Evolutionary conservation across 2,888 invertebrate species (phyloP).

Genomic region (Hylaea fasciaria): DNA sequence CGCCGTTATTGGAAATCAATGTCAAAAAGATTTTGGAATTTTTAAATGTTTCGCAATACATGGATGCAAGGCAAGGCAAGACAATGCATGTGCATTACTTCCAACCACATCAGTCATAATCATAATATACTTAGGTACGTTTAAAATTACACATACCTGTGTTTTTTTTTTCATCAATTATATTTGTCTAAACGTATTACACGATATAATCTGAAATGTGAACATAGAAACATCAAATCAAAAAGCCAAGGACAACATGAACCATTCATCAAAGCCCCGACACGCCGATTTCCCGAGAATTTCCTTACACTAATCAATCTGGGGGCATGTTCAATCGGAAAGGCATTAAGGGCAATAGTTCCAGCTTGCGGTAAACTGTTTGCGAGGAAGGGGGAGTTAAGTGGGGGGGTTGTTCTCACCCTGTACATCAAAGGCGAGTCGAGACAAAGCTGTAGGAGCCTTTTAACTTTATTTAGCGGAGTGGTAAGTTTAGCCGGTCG

Average conservation of each 20-base stretch:
- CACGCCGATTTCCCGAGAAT: slow-evolving; percentile 71
- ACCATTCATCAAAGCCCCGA: slow-evolving; percentile 61
- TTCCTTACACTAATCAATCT: slow-evolving; percentile 81
- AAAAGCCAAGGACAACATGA: slow-evolving; percentile 44
- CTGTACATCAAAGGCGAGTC: slow-evolving; percentile 81
- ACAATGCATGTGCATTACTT: too few relatives aligned
- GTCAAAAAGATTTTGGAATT: too few relatives aligned
- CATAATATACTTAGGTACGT: too few relatives aligned
- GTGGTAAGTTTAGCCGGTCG: slow-evolving; percentile 85
- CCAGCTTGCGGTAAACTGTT: slow-evolving; percentile 82
- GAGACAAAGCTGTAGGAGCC: slow-evolving; percentile 84
- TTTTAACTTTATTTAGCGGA: slow-evolving; percentile 85
- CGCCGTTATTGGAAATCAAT: too few relatives aligned
- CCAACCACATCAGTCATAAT: too few relatives aligned
- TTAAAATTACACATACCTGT: too few relatives aligned
- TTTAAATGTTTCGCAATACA: too few relatives aligned
- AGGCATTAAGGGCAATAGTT: slow-evolving; percentile 83
- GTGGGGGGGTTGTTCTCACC: slow-evolving; percentile 58
- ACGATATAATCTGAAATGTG: slow-evolving; percentile 1
- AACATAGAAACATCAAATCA: slow-evolving; percentile 25
- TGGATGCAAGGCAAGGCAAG: too few relatives aligned
- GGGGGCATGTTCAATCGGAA: slow-evolving; percentile 72
- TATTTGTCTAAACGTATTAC: too few relatives aligned
- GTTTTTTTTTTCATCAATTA: too few relatives aligned
- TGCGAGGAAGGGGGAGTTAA: slow-evolving; percentile 51